Conservation (phyloP, 2,797 vertebrate species). For the Artibeus jamaicensis region DNA sequence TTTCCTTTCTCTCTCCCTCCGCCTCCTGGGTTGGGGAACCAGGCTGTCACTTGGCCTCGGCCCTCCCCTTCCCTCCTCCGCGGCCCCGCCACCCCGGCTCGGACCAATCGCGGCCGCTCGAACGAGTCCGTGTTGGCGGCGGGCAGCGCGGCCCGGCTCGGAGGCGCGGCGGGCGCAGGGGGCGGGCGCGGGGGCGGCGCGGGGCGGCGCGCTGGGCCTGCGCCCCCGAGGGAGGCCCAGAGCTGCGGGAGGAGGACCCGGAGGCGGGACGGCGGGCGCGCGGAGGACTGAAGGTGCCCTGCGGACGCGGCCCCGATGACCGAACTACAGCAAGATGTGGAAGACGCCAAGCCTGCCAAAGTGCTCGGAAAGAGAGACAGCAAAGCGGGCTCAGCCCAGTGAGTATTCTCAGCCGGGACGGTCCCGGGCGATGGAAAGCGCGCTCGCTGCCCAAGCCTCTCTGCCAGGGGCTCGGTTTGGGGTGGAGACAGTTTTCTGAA, state of each 20-base stretch:
- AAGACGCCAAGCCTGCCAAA: conserved; percentile 72
- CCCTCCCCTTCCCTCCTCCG: conserved; percentile 48
- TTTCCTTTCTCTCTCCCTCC: conserved; percentile 36
- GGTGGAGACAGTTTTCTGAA: neutral
- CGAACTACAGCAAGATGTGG: conserved; percentile 75
- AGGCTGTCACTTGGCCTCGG: conserved; percentile 48
- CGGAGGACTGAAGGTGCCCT: neutral
- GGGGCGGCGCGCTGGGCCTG: neutral
- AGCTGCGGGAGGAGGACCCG: neutral
- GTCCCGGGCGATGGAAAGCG: neutral
- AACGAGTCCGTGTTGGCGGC: conserved; percentile 63
- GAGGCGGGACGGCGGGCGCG: neutral
- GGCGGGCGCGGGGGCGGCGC: neutral
- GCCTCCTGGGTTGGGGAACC: conserved; percentile 56
- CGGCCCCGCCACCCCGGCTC: neutral
- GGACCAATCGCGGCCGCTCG: conserved; percentile 45
- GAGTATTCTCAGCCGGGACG: conserved; percentile 57
- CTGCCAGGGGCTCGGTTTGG: neutral
- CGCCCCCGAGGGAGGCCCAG: neutral
- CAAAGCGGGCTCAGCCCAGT: conserved; percentile 68
- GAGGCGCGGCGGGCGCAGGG: neutral
- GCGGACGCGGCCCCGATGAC: conserved; percentile 71
- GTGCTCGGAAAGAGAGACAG: conserved; percentile 71
- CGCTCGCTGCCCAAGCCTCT: neutral
- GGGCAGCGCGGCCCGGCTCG: neutral